Evolutionary conservation across 2,888 invertebrate genomes (phyloP).

Genomic region (Salpingus planirostris): DNA sequence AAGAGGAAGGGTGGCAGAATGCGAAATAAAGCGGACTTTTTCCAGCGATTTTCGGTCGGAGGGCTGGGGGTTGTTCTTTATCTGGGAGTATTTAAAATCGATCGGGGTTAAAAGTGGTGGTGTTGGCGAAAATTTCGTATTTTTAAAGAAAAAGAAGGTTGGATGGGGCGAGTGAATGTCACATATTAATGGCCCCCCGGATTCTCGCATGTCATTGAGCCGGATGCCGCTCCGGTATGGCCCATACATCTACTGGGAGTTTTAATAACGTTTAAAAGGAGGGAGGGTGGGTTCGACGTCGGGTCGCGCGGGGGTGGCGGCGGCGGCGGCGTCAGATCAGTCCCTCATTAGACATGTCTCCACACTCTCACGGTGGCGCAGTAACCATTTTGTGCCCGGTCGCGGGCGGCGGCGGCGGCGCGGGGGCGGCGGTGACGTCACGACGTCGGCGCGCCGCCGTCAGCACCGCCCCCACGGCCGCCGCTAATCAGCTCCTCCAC

Average conservation of each 20-base stretch:
- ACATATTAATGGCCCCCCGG: conserved; percentile 17
- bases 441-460: conserved; percentile 32
- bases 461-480: conserved; percentile 23
- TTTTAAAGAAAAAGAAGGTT: no score
- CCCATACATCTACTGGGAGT: conserved; percentile 25
- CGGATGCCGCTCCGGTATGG: conserved; percentile 13
- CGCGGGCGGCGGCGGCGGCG: conserved; percentile 21
- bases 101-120: no score
- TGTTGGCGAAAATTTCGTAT: no score
- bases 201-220: conserved; percentile 17
- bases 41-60: no score
- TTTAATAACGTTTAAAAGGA: conserved; percentile 27
- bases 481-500: conserved; percentile 21
- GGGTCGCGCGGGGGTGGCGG: conserved; percentile 10
- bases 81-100: no score
- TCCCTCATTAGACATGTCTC: conserved; percentile 32
- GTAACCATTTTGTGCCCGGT: conserved; percentile 34
- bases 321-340: conserved; percentile 10
- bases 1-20: no score
- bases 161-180: conserved; percentile 7
- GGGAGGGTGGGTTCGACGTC: conserved; percentile 3
- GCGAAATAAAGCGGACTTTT: no score
- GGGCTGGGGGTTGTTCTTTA: no score
- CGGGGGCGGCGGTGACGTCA: conserved; percentile 21
- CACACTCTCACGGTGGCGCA: conserved; percentile 30